These are phyloP conservation scores for Ommatoiulus sabulosus DNA, from an alignment of 2,888 invertebrate species.

Conservation along the genomic window DNA sequence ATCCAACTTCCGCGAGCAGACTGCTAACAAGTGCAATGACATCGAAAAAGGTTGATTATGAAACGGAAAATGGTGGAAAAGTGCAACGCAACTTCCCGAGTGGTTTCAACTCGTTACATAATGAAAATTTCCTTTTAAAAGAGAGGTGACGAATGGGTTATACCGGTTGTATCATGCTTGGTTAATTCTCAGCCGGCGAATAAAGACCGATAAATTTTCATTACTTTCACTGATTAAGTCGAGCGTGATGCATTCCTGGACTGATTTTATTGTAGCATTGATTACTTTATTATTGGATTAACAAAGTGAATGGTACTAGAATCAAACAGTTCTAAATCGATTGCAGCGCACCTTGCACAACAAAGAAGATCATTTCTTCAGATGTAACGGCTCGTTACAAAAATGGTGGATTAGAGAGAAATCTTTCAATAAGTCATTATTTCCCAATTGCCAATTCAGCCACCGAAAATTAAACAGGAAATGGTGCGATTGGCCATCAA, in stretches of 20 bases:
- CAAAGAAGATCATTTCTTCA: too few species aligned
- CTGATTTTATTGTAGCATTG: not conserved
- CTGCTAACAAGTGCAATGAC: slow-evolving; percentile 18
- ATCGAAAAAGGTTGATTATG: not conserved
- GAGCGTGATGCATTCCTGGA: not conserved
- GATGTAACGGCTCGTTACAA: too few species aligned
- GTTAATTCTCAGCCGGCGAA: not conserved
- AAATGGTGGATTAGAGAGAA: too few species aligned
- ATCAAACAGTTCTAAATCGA: too few species aligned
- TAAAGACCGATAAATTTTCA: not conserved
- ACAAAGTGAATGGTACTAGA: not conserved
- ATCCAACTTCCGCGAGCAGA: not conserved
- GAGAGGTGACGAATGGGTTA: not conserved
- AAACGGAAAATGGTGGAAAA: not conserved
- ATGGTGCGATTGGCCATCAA: too few species aligned
- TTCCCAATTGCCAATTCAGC: too few species aligned
- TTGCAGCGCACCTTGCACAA: too few species aligned
- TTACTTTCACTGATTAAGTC: not conserved
- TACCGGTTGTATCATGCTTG: not conserved
- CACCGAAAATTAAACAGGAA: too few species aligned
- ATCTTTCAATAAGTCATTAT: too few species aligned
- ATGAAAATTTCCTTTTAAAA: not conserved
- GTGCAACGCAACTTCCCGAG: not conserved
- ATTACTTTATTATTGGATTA: not conserved
- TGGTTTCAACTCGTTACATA: not conserved